These are phyloP conservation scores for Ganaspis sp. DNA, from an alignment of 1,140 invertebrate genomes.

Conservation along the genomic window DNA sequence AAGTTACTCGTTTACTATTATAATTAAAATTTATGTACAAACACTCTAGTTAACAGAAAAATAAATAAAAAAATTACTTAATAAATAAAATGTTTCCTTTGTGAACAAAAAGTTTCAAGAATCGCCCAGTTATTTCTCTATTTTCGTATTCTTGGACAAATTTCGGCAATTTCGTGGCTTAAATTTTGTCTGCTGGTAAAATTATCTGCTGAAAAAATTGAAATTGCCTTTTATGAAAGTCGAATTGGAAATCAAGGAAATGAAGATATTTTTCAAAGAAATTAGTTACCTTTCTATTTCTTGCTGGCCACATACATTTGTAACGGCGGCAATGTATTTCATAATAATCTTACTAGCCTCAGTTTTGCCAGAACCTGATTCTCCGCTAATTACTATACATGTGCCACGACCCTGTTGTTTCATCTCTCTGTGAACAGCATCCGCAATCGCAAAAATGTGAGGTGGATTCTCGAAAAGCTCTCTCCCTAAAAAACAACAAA, in stretches of 20 bases:
- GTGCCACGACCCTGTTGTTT: constrained; percentile 93
- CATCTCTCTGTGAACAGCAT: constrained; percentile 94
- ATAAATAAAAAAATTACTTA: too few relatives aligned
- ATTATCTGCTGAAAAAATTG: too few relatives aligned
- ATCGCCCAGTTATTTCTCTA: too few relatives aligned
- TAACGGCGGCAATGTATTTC: constrained; percentile 98
- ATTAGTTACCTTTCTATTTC: constrained; percentile 92
- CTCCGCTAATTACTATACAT: constrained; percentile 97
- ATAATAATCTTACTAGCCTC: constrained; percentile 99
- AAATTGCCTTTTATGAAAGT: not conserved
- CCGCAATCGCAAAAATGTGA: constrained; percentile 96
- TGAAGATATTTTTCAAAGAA: constrained; percentile 30
- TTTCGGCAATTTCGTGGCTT: too few relatives aligned
- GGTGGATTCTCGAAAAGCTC: constrained; percentile 96
- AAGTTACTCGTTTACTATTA: too few relatives aligned
- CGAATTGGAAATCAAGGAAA: constrained; percentile 41
- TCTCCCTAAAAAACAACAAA: constrained; percentile 78
- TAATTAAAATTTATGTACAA: too few relatives aligned
- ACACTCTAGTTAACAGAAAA: too few relatives aligned
- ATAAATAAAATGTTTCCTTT: too few relatives aligned
- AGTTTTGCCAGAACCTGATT: constrained; percentile 97
- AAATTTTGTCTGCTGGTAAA: too few relatives aligned
- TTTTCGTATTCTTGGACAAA: too few relatives aligned
- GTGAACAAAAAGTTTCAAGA: too few relatives aligned
- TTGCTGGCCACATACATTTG: constrained; percentile 91